Evolutionary conservation across 2,888 invertebrate species (phyloP), one percentile per base, ranked within the genome.

Genomic region (Dynastes maya): DNA sequence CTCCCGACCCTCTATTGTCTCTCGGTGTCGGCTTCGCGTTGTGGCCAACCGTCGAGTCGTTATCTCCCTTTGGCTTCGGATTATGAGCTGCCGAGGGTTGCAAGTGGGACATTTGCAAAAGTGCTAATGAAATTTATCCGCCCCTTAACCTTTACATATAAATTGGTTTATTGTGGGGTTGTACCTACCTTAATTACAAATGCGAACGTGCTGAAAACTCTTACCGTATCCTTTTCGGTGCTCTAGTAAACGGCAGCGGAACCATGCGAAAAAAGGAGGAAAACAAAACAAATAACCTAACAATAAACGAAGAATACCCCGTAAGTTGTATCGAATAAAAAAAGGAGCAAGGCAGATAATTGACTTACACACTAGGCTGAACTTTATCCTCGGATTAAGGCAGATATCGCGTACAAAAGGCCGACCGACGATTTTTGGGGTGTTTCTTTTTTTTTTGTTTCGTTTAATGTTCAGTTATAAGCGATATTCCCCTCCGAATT

Each of bases 81-180:
- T 74, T 74, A 74, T 74, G 79, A 80, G 82, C 86, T 86, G 86
- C 85, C 84, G 82, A 80, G 86, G 80, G 82, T 86, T 82, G 83
- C 84, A 85, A 86, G 82, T 82, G 84, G 83, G 74, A 81, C 82
- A 84, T 85, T 85, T 83, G 71, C 81, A 81, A 80, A 83, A 83
- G 84, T 84, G 85, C 85, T 85, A 86, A 86, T 86, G 85, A 85
- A 86, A 86, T 86, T 85, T 85, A 86, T 86, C 84, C 83, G 79
- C 78, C 80, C 83, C 84, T 83, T 81, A 82, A 84, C 84, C 85
- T 86, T 86, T 86, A 86, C 86, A 86, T 86, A 86, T 85, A 86
- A 86, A 86, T 86, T 83, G 85, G 85, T 82, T 84, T 84, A 86
- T 86, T 84, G 84, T 79, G 70, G 72, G 72, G 78, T 61, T 83